phyloP scores from a whole-genome alignment of 2,797 vertebrate species.

The Myoxocephalus aenaeus region DNA sequence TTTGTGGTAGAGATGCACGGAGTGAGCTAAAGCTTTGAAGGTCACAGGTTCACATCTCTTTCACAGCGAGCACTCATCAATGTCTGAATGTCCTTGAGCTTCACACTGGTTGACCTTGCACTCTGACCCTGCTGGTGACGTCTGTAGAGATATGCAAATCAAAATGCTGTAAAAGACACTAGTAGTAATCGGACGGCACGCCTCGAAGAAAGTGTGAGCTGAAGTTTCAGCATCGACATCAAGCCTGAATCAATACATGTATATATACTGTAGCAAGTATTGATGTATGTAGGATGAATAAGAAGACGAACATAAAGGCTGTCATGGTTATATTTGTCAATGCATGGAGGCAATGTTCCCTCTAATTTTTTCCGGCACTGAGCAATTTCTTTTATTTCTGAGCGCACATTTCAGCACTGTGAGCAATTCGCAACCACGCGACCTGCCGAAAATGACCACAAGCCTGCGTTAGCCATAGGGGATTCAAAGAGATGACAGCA shows the following conservation, averaged over 20 bases:
- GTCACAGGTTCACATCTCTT: conserved; percentile 41
- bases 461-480: no score
- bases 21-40: conserved; percentile 40
- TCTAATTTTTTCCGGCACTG: no score
- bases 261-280: background rate
- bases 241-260: background rate
- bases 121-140: conserved; percentile 42
- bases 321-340: background rate
- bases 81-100: conserved; percentile 52
- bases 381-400: no score
- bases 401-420: no score
- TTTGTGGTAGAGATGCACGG: conserved; percentile 1
- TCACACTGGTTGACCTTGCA: conserved; percentile 45
- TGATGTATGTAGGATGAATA: conserved; percentile 2
- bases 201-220: background rate
- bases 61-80: conserved; percentile 47
- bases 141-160: conserved; percentile 40
- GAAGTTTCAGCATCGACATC: background rate
- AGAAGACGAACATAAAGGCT: background rate
- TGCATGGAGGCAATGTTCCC: no score
- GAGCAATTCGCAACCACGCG: no score
- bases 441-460: no score
- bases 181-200: background rate
- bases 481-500: no score
- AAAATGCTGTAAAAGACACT: background rate